Evolutionary conservation across 1,140 invertebrate species (phyloP).

Genomic region (Phthorimaea operculella): DNA sequence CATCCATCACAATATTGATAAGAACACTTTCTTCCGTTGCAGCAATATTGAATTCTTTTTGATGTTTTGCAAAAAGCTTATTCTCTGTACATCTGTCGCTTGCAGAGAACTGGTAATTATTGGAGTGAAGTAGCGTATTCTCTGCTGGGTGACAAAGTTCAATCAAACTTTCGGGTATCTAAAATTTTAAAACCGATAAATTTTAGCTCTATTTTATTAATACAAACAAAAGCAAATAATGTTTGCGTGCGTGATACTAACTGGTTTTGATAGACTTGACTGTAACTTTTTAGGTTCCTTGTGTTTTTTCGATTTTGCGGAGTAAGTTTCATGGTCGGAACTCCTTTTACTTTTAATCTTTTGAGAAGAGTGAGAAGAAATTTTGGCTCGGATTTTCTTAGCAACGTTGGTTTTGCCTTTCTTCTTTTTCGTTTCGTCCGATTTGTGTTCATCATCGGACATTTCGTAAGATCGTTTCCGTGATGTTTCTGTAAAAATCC

Average conservation of each 20-base stretch:
- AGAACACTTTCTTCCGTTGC: conserved; percentile 36
- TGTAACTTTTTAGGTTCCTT: conserved; percentile 12
- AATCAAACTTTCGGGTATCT: conserved; percentile 46
- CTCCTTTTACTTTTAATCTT: too few relatives aligned
- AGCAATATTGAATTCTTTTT: conserved; percentile 18
- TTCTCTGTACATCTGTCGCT: background rate
- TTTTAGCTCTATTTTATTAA: background rate
- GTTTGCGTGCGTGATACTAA: conserved; percentile 12
- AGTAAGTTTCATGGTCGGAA: background rate
- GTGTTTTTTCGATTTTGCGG: conserved; percentile 20
- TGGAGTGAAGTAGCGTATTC: background rate
- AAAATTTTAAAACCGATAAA: conserved; percentile 13
- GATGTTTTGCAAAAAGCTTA: too few relatives aligned
- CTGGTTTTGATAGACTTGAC: conserved; percentile 26
- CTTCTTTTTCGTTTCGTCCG: conserved; percentile 11
- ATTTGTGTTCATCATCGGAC: too few relatives aligned
- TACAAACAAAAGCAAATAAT: background rate
- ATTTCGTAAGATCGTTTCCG: too few relatives aligned
- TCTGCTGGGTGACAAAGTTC: conserved; percentile 32
- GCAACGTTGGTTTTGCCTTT: conserved; percentile 16
- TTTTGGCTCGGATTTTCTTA: conserved; percentile 23
- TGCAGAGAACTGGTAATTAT: background rate
- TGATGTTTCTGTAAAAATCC: too few relatives aligned
- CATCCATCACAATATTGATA: conserved; percentile 40
- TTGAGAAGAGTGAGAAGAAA: conserved; percentile 11